Base-by-base conservation (phyloP, 2,113 vertebrate species). In the Pavo muticus region DNA sequence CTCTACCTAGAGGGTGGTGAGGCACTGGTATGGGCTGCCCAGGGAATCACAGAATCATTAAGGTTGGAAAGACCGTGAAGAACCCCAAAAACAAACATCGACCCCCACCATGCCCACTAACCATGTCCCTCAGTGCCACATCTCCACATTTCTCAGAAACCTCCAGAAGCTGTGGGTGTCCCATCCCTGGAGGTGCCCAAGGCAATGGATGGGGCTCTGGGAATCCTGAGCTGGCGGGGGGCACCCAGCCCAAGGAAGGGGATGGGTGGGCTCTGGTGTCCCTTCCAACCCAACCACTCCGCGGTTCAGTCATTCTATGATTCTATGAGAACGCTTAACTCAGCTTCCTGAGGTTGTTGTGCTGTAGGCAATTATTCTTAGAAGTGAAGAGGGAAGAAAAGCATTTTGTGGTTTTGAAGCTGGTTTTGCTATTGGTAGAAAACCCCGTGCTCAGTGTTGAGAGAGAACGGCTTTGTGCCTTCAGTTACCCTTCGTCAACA, bases 341-440 rank as follows among this genome's bases (percentile, higher is more conserved):
- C 29, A 21, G 19, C 29, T 44, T 44, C 27, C 29, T 19, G 64
- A 44, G 37, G 24, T 63, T 40, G 61, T 40, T 39, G 24, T 17
- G 10, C 24, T 8, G 18, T 1, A 3, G 29, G 1, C 1, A 20
- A 16, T 23, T 11, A 0, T 7, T n/a, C n/a, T 20, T 3, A 7
- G 57, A 32, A 72, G 63, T 17, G 60, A 63, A 7, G 60, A 63
- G 24, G 60, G 60, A 10, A 63, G 23, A 63, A 61, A 63, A 39
- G 37, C 0, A 2, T 57, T 57, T 32, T 32, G 54, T 57, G 54
- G 54, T 57, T 57, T 57, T 57, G 13, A 27, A 70, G 35, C 23
- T 52, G 84, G 54, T 6, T 78, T 87, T 74, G 37, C 25, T 50
- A 24, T 35, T 5, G 29, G 52, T 29, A 1, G 39, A 77, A 74